These are phyloP conservation scores for Loxodonta africana DNA, from an alignment of 2,113 vertebrate species.

Conservation along the genomic window DNA sequence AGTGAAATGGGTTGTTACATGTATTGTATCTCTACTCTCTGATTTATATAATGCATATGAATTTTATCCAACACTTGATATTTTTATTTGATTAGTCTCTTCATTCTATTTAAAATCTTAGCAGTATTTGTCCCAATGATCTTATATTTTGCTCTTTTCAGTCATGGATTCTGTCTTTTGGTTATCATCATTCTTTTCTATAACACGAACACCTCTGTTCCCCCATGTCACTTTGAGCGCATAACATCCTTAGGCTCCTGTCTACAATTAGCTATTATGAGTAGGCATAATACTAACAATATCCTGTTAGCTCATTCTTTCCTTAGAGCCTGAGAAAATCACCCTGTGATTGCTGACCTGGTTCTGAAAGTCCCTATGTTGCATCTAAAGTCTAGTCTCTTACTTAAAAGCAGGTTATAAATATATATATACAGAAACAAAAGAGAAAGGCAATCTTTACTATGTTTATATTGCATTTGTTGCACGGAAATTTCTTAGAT, in stretches of 20 bases:
- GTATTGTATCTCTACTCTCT: background rate
- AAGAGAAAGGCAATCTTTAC: background rate
- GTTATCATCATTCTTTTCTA: conserved; percentile 3
- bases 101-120: conserved; percentile 3
- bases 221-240: background rate
- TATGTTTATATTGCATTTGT: background rate
- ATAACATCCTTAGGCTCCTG: background rate
- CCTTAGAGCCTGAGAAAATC: conserved; percentile 67
- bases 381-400: conserved; percentile 29
- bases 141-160: background rate
- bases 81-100: background rate
- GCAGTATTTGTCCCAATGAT: background rate
- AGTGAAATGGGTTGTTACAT: background rate
- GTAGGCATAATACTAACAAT: conserved; percentile 63
- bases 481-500: background rate
- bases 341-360: conserved; percentile 76
- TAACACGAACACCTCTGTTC: background rate
- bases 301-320: conserved; percentile 73
- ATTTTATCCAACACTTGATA: background rate
- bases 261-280: conserved; percentile 47
- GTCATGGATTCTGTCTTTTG: background rate
- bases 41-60: background rate
- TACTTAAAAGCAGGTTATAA: conserved; percentile 34
- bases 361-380: conserved; percentile 70
- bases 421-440: background rate